Evolutionary conservation across 2,113 vertebrate genomes (phyloP), one percentile per base, ranked within the genome.

Genomic region (Epinephelus lanceolatus): DNA sequence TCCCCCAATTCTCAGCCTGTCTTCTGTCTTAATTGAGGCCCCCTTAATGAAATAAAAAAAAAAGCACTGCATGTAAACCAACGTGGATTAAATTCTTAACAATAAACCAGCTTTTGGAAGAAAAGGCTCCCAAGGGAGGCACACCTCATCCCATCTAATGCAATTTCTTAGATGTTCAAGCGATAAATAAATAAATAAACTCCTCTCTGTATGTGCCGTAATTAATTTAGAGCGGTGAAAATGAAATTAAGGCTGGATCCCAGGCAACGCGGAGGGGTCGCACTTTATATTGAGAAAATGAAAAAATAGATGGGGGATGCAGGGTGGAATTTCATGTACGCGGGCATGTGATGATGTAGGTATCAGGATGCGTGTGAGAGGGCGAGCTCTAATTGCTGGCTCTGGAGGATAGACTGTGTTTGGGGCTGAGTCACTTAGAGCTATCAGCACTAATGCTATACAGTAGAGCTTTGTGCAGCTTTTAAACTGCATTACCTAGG

Each of bases 161-260:
- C 30, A 88, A 93, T 94, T 91, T 87, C 87, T 90, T 60, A 59
- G 67, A 91, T 89, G 92, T 91, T 87, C 55, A 7, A 76, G 71
- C 51, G 7, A 83, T 74, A 84, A 87, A 91, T 92, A 91, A 91
- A 90, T 86, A 88, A 93, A 90, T 85, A 87, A 89, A 85, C 85
- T 86, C 68, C 84, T 78, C 80, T 56, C 70, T 40, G 87, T 49
- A 51, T 69, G 83, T 45, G 53, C 27, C 15, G 9, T 92, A 86
- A 94, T 94, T 94, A 78, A 93, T 92, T 93, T 92, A 88, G 49
- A 86, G 60, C 51, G 23, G 68, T 57, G 88, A 82, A 84, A 92
- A 93, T 94, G 27, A 81, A 93, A 94, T 93, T 90, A 94, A 57
- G 52, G 66, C 75, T 23, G 57, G 67, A 83, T 74, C 45, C 27